Conservation (phyloP, 2,113 vertebrate genomes). For the Paraplagusia blochii region DNA sequence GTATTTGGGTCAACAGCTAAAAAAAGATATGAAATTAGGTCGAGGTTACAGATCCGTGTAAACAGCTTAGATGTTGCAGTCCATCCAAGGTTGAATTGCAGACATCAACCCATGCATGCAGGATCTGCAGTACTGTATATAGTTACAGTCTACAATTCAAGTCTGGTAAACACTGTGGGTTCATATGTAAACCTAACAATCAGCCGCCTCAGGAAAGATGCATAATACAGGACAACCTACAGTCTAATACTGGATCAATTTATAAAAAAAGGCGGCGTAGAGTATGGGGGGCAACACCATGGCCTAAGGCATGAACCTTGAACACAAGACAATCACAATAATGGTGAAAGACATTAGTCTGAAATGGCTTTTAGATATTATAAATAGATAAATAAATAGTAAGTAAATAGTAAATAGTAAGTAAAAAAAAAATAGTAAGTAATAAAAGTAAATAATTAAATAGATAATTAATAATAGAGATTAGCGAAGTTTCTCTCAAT, state of each 20-base stretch:
- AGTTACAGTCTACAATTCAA: conserved; percentile 42
- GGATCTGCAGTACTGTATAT: conserved; percentile 29
- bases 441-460: too few species aligned
- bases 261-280: conserved; percentile 27
- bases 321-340: too few species aligned
- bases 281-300: conserved; percentile 48
- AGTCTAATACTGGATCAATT: conserved; percentile 70
- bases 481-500: too few species aligned
- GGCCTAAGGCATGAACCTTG: conserved; percentile 53
- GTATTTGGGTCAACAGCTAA: conserved; percentile 73
- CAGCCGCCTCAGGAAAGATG: conserved; percentile 66
- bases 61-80: conserved; percentile 9
- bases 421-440: too few species aligned
- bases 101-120: conserved; percentile 61
- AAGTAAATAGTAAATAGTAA: too few species aligned
- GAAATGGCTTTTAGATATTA: conserved; percentile 57
- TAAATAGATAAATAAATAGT: conserved; percentile 47
- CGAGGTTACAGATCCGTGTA: conserved; percentile 38
- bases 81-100: conserved; percentile 41
- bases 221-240: conserved; percentile 52
- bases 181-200: conserved; percentile 72
- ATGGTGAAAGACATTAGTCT: conserved; percentile 40
- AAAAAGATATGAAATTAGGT: conserved; percentile 50
- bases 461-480: too few species aligned
- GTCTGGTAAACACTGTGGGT: conserved; percentile 48